Evolutionary conservation across 1,140 invertebrate genomes (phyloP), one percentile per base, ranked within the genome.

Genomic region (Paraescarpia echinospica): DNA sequence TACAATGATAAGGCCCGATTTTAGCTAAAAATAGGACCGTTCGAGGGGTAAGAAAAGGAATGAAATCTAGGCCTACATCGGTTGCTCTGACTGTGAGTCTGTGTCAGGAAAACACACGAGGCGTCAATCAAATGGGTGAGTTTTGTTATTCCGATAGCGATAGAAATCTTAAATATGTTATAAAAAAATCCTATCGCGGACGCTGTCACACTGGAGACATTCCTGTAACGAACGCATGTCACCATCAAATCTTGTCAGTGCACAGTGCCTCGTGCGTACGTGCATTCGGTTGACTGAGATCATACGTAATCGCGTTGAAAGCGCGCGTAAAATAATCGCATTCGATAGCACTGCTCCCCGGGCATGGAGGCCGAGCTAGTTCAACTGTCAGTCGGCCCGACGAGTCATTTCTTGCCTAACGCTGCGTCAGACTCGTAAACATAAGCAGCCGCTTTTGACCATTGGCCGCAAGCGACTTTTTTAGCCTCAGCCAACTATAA

Each of bases 401-500:
- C 59, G 59, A 77, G 59, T 77, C 59, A 77, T 77, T 77, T 77
- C 59, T 77, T 77, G 59, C 59, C 59, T 77, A 77, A 77, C 59
- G 59, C 59, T 77, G 59, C 59, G 59, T 77, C 59, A 77, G 59
- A 77, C 59, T 77, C 59, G 59, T 77, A 77, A 77, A 77, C 59
- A 77, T 77, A 77, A 77, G 59, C 59, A 77, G 59, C 59, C 59
- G 59, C 59, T 77, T 77, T 77, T 77, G 59, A 77, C 59, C 59
- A 77, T 77, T 77, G 59, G 59, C 59, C 59, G 59, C 59, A 77
- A 77, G 59, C 59, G 59, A 77, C 59, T 77, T 77, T 77, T 77
- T 77, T 77, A 77, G 59, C 59, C 59, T 77, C 59, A 77, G 59
- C 59, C 59, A 77, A 77, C 59, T 77, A 77, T 77, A 77, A 77